Base-by-base conservation (phyloP, 2,797 vertebrate species). In the Lacerta viridis region DNA sequence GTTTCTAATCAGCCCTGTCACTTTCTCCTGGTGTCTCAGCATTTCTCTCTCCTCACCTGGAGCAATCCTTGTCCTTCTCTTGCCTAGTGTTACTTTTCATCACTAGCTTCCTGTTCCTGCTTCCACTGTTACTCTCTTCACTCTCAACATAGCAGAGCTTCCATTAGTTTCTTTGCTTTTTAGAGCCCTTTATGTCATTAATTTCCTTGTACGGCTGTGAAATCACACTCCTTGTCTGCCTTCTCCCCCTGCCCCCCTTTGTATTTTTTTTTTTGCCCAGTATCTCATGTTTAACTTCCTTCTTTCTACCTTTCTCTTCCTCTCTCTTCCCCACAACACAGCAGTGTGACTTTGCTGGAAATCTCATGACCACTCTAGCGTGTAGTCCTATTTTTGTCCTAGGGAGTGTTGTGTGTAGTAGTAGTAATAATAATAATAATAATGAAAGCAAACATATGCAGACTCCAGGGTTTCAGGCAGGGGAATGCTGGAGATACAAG, bases 141-240 rank as follows among this genome's bases (percentile, higher is more conserved):
- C 66, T 18, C 20, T 76, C 33, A 43, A 7, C 79, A 87, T 7
- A 64, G 64, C 36, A 83, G 69, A 46, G 18, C n/a, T 83, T 76
- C 55, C 41, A 76, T 50, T 36, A 41, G 25, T 66, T 69, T 18
- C 71, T 66, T 64, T 76, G n/a, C 71, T 33, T 20, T 36, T 82
- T 46, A 46, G 71, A 23, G 59, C 39, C 9, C 7, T 76, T 72
- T 55, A 13, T 84, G 64, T 33, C 66, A 71, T n/a, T 87, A 11
- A 66, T 82, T 87, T 68, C 80, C 64, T 84, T 66, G 41, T 25
- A 46, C 33, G 81, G 69, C 82, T 68, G 23, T 43, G 33, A 43
- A 13, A 55, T 83, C 71, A 78, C 81, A 59, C 74, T 43, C 11
- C 33, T 55, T 43, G 29, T 39, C 74, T 36, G 55, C 18, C 8